Evolutionary conservation across 2,797 vertebrate genomes (phyloP).

Genomic region (Pangasius macronema): DNA sequence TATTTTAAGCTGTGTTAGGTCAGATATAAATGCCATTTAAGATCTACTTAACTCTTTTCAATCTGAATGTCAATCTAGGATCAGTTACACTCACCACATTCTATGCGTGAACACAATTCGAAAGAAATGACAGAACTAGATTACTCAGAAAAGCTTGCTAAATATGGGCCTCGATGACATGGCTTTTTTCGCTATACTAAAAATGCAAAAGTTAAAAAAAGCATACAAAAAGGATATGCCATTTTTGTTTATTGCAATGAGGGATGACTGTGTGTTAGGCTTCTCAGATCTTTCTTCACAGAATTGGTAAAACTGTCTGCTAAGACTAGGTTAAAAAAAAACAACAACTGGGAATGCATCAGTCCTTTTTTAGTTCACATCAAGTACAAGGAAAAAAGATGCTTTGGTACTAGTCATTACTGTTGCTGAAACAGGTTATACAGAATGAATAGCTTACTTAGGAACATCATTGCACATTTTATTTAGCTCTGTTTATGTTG

Average conservation of each 20-base stretch:
- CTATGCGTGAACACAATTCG: neutral
- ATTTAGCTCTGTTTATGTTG: neutral
- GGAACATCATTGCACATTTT: neutral
- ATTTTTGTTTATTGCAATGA: neutral
- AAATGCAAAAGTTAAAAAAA: neutral
- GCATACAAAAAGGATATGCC: neutral
- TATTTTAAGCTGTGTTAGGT: neutral
- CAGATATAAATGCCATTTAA: constrained; percentile 3
- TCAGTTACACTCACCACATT: neutral
- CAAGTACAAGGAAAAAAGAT: neutral
- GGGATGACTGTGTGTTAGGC: neutral
- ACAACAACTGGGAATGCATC: neutral
- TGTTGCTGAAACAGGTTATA: neutral
- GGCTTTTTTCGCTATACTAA: neutral
- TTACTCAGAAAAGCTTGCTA: neutral
- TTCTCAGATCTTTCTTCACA: neutral
- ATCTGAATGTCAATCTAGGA: neutral
- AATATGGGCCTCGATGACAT: neutral
- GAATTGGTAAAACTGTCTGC: no score
- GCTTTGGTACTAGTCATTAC: neutral
- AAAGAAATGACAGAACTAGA: neutral
- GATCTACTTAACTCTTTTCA: neutral
- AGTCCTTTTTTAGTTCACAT: neutral
- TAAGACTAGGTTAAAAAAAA: no score
- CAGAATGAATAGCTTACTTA: neutral